phyloP scores from a whole-genome alignment of 2,888 invertebrate genomes.

The Drosophila multiciliata region DNA sequence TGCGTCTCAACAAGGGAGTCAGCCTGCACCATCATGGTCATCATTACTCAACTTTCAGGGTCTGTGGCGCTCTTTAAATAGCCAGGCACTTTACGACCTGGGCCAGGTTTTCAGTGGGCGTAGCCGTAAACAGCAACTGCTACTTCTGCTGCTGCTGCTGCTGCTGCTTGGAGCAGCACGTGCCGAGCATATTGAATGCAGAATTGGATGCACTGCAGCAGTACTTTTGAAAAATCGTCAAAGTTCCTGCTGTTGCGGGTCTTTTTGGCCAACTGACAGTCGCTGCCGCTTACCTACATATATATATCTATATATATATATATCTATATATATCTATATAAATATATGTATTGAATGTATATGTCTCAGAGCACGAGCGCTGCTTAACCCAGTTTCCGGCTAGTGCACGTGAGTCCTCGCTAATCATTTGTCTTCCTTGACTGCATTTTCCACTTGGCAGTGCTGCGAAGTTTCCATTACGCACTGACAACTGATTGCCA shows the following conservation, averaged over 20 bases:
- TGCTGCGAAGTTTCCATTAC: constrained; percentile 72
- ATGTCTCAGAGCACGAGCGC: constrained; percentile 60
- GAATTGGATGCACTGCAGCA: constrained; percentile 42
- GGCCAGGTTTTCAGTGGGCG: constrained; percentile 58
- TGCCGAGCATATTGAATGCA: constrained; percentile 73
- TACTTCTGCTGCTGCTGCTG: constrained; percentile 22
- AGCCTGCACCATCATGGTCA: constrained; percentile 70
- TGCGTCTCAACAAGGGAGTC: constrained; percentile 17
- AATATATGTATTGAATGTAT: constrained; percentile 5
- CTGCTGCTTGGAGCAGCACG: constrained; percentile 47
- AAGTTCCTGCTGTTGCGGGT: constrained; percentile 61
- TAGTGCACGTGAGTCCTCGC: constrained; percentile 67
- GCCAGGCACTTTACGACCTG: constrained; percentile 75
- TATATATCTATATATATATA: constrained; percentile 6
- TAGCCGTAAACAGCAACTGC: constrained; percentile 74
- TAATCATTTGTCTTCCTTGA: constrained; percentile 76
- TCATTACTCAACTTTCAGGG: constrained; percentile 77
- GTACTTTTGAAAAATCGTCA: constrained; percentile 75
- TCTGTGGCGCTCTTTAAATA: constrained; percentile 70
- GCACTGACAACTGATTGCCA: constrained; percentile 78
- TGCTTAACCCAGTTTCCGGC: constrained; percentile 70
- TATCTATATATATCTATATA: constrained; percentile 3
- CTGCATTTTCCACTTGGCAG: constrained; percentile 65
- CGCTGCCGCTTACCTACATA: constrained; percentile 44
- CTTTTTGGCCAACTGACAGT: constrained; percentile 65